Conservation (phyloP, 2,888 invertebrate species). For the Parnassius glacialis region DNA sequence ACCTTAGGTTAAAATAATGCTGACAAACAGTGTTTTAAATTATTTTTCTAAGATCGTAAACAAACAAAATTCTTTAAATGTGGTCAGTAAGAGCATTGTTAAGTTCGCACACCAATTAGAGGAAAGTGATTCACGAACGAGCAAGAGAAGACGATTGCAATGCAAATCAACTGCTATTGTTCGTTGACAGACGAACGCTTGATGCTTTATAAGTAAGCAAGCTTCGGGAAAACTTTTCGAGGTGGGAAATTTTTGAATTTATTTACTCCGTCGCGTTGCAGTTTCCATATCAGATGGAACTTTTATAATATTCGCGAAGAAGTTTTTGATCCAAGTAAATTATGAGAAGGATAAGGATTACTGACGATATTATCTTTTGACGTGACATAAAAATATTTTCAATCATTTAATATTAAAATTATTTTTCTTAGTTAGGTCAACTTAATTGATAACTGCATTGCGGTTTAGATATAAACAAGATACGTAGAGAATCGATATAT, state of each 20-base stretch:
- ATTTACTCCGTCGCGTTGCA: conserved; percentile 2
- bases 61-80: conserved; percentile 2
- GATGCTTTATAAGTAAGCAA: conserved; percentile 19
- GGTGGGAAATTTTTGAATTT: conserved; percentile 19
- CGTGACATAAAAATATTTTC: no score
- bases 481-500: no score
- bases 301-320: not conserved
- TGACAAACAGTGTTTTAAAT: no score
- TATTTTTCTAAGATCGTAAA: not conserved
- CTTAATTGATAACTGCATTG: no score
- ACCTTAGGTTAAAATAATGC: no score
- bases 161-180: conserved; percentile 25
- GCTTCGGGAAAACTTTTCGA: conserved; percentile 18
- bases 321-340: not conserved
- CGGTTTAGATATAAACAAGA: no score
- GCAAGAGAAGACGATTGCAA: conserved; percentile 23
- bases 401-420: no score
- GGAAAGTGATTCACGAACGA: conserved; percentile 23
- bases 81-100: conserved; percentile 6
- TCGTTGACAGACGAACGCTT: conserved; percentile 21
- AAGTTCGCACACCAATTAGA: conserved; percentile 25
- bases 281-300: conserved; percentile 9
- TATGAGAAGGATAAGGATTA: no score
- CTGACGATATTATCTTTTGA: no score
- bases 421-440: no score